These are phyloP conservation scores for Therioaphis trifolii DNA, from an alignment of 2,888 invertebrate species.

Conservation along the genomic window DNA sequence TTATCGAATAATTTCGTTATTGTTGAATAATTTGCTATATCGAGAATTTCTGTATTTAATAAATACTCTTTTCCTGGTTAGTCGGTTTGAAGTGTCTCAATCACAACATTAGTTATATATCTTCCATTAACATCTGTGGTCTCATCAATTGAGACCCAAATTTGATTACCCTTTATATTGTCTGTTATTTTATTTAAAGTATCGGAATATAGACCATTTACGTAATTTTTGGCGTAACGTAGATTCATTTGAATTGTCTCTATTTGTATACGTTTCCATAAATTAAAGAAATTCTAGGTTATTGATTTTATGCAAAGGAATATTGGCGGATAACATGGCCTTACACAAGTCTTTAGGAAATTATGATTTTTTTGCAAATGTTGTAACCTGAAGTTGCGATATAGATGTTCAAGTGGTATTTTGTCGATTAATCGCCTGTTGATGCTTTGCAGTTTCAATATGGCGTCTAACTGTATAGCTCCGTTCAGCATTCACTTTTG, in stretches of 20 bases:
- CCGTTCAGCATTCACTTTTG: not conserved
- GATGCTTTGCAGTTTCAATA: conserved; percentile 5
- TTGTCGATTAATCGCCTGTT: not conserved
- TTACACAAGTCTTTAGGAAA: conserved; percentile 8
- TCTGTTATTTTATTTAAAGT: conserved; percentile 42
- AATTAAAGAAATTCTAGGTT: not conserved
- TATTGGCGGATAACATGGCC: conserved; percentile 20
- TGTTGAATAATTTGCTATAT: conserved; percentile 38
- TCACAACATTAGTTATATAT: too few relatives aligned
- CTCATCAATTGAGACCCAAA: conserved; percentile 36
- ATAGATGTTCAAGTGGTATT: not conserved
- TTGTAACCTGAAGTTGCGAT: not conserved
- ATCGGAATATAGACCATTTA: not conserved
- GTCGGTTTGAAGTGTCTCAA: too few relatives aligned
- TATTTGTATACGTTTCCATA: not conserved
- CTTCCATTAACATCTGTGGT: too few relatives aligned
- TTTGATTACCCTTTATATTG: conserved; percentile 18
- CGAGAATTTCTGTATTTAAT: conserved; percentile 18
- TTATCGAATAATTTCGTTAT: conserved; percentile 24
- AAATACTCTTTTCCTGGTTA: not conserved
- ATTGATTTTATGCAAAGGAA: conserved; percentile 33
- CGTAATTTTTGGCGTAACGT: conserved; percentile 27
- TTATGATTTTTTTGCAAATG: not conserved
- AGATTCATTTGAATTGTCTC: conserved; percentile 23
- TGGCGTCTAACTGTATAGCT: conserved; percentile 13